Conservation (phyloP, 1,140 invertebrate species). For the Lepidotrigona ventralis region DNA sequence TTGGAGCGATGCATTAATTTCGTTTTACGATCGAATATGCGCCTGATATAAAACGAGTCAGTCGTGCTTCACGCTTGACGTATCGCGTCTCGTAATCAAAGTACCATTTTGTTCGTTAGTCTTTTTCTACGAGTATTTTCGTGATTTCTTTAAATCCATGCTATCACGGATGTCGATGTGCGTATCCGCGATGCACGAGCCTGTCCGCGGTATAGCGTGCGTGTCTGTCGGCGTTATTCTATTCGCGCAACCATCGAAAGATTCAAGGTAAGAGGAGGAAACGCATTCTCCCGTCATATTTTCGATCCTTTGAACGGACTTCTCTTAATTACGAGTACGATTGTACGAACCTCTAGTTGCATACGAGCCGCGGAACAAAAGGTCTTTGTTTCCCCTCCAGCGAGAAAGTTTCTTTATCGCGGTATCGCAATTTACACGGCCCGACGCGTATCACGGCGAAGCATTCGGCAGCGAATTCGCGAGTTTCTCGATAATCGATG, state of each 20-base stretch:
- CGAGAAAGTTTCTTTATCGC: constrained; percentile 35
- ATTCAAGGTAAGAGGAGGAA: constrained; percentile 14
- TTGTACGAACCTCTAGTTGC: neutral
- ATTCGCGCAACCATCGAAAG: neutral
- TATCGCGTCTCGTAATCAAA: neutral
- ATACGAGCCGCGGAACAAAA: constrained; percentile 18
- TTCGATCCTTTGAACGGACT: neutral
- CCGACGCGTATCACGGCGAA: constrained; percentile 1
- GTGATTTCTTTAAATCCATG: neutral
- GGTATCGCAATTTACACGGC: constrained; percentile 18
- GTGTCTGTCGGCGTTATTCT: neutral
- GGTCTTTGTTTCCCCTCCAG: constrained; percentile 30
- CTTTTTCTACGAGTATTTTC: neutral
- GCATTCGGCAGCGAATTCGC: constrained; percentile 2
- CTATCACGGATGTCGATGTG: neutral
- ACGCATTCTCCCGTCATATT: neutral
- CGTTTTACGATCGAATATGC: neutral
- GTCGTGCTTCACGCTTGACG: neutral
- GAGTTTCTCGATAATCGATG: constrained; percentile 48
- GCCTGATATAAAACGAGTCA: neutral
- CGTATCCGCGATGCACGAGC: neutral
- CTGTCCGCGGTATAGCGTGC: neutral
- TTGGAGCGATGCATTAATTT: neutral
- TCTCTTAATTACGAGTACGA: constrained; percentile 9
- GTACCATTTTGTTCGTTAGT: neutral